Conservation (phyloP, 2,888 invertebrate genomes). For the Chrysomela aeneicollis region DNA sequence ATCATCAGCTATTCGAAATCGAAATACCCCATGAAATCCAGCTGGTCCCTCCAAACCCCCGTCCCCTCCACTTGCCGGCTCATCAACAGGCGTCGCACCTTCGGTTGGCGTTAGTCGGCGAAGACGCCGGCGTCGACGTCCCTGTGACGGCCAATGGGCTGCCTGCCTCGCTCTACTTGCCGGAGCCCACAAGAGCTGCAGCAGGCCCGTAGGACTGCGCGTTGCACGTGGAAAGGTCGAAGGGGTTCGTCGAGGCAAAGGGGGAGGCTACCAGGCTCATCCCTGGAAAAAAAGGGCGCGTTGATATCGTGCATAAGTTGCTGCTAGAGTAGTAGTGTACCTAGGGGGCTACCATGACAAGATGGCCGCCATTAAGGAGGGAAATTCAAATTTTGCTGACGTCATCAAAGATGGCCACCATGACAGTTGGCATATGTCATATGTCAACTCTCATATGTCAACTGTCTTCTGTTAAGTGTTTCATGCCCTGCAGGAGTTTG, state of each 20-base stretch:
- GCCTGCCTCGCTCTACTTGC: conserved; percentile 65
- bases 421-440: too few relatives aligned
- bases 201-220: conserved; percentile 81
- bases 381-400: too few relatives aligned
- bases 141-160: conserved; percentile 31
- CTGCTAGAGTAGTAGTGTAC: too few relatives aligned
- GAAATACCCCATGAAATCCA: conserved; percentile 19
- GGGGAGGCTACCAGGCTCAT: conserved; percentile 90
- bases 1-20: conserved; percentile 26
- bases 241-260: conserved; percentile 88
- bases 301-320: too few relatives aligned
- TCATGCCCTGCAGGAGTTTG: too few relatives aligned
- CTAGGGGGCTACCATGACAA: too few relatives aligned
- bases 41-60: conserved; percentile 16
- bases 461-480: too few relatives aligned
- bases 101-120: conserved; percentile 57
- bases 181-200: conserved; percentile 78
- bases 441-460: too few relatives aligned
- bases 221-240: conserved; percentile 89
- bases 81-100: conserved; percentile 41
- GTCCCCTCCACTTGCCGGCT: conserved; percentile 5
- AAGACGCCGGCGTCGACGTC: conserved; percentile 56
- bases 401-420: too few relatives aligned
- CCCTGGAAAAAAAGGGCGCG: conserved; percentile 80
- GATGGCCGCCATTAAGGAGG: too few relatives aligned